Conservation (phyloP, 2,888 invertebrate species). For the Bimastos eiseni region DNA sequence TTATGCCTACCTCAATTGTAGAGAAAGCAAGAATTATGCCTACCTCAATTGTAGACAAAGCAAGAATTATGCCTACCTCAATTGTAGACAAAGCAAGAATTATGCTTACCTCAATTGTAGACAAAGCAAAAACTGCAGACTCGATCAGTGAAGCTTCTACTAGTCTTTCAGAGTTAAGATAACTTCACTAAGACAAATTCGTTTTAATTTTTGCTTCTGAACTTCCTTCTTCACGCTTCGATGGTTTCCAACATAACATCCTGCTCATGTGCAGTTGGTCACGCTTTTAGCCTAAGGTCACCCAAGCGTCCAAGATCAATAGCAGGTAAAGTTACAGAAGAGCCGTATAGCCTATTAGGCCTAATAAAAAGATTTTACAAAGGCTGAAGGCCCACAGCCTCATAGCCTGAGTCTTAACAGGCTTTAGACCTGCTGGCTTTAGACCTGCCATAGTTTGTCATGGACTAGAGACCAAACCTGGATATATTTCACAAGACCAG, state of each 20-base stretch:
- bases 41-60: no score
- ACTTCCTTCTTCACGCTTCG: not conserved
- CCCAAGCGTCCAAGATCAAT: not conserved
- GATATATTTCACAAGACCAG: not conserved
- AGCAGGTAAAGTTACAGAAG: no score
- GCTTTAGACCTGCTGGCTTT: not conserved
- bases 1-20: not conserved
- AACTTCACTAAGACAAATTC: not conserved
- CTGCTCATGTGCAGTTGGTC: not conserved
- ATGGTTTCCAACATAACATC: not conserved
- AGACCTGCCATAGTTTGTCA: not conserved
- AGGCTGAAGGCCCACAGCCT: not conserved
- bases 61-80: not conserved
- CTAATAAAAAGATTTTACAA: not conserved
- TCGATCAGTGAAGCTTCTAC: not conserved
- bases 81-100: not conserved
- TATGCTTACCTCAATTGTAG: no score
- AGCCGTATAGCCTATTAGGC: no score
- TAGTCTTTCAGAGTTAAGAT: not conserved
- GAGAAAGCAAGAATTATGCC: no score
- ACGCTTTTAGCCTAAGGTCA: not conserved
- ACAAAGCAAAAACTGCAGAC: not conserved
- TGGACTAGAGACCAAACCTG: not conserved
- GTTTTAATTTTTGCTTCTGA: not conserved
- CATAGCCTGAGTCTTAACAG: not conserved